Percentiles rank a stretch among this genome's conserved stretches.
These are phyloP conservation scores for Ectemnius cavifrons DNA, from an alignment of 2,888 invertebrate species.

Conservation along the genomic window DNA sequence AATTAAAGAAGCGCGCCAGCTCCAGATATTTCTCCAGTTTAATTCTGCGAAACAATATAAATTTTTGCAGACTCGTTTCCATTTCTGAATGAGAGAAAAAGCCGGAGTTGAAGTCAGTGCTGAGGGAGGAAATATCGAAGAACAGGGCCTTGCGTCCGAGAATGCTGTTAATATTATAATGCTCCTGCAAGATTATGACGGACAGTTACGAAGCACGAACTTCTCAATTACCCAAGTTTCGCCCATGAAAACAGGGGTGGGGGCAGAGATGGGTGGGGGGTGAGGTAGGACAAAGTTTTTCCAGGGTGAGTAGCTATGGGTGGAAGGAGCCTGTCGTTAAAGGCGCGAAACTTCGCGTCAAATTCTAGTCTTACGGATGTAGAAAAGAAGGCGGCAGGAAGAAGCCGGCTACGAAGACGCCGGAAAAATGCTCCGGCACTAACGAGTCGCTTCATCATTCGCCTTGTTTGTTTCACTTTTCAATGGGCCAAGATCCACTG, in stretches of 20 bases:
- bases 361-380: conserved; percentile 40
- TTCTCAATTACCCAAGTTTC: conserved; percentile 61
- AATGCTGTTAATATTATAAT: conserved; percentile 42
- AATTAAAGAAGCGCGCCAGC: no score
- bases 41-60: no score
- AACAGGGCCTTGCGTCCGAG: no score
- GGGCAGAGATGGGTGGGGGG: conserved; percentile 36
- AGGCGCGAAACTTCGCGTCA: conserved; percentile 44
- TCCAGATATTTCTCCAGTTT: no score
- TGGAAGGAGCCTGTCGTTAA: conserved; percentile 16
- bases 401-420: not conserved
- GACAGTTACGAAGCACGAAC: conserved; percentile 61
- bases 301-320: not conserved
- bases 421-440: conserved; percentile 15
- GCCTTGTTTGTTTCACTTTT: conserved; percentile 6
- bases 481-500: no score
- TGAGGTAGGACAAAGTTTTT: conserved; percentile 46
- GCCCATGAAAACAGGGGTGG: conserved; percentile 57
- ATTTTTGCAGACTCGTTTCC: no score
- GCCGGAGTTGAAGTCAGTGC: no score
- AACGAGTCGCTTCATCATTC: conserved; percentile 19
- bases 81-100: no score
- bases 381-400: conserved; percentile 5
- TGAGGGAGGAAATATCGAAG: no score
- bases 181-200: conserved; percentile 51